Conservation (phyloP, 2,888 invertebrate genomes). For the Eilema sororculum region DNA sequence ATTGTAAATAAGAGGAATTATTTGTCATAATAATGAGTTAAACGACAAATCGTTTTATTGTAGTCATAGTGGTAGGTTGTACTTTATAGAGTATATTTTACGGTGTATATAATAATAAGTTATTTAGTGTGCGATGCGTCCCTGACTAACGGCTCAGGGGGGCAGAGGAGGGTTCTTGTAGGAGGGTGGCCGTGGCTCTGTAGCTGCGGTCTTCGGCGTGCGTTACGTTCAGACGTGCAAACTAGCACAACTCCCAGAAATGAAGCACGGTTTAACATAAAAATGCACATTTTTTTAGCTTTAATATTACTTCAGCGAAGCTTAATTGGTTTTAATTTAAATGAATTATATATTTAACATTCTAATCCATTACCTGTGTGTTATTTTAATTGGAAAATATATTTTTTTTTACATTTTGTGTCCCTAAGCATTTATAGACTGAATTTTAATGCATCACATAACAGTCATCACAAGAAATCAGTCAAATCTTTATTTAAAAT, state of each 20-base stretch:
- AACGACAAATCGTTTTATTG: constrained; percentile 85
- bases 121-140: constrained; percentile 64
- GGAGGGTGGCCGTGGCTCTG: constrained; percentile 14
- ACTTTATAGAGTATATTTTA: constrained; percentile 79
- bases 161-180: constrained; percentile 24
- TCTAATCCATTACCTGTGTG: constrained; percentile 52
- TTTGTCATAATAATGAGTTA: constrained; percentile 86
- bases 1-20: constrained; percentile 86
- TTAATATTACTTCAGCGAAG: constrained; percentile 77
- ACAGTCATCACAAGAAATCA: constrained; percentile 72
- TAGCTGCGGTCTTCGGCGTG: constrained; percentile 11
- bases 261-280: constrained; percentile 67
- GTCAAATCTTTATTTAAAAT: constrained; percentile 50
- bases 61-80: constrained; percentile 84
- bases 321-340: constrained; percentile 64
- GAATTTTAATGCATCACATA: constrained; percentile 75
- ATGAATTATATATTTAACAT: constrained; percentile 50
- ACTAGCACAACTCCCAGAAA: constrained; percentile 58
- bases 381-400: constrained; percentile 58
- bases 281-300: constrained; percentile 81
- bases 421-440: constrained; percentile 69
- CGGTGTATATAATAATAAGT: constrained; percentile 80
- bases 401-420: constrained; percentile 59
- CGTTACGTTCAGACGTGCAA: constrained; percentile 35
- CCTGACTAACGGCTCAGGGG: constrained; percentile 32